phyloP scores from a whole-genome alignment of 2,797 vertebrate species.

The Sardinella longiceps region DNA sequence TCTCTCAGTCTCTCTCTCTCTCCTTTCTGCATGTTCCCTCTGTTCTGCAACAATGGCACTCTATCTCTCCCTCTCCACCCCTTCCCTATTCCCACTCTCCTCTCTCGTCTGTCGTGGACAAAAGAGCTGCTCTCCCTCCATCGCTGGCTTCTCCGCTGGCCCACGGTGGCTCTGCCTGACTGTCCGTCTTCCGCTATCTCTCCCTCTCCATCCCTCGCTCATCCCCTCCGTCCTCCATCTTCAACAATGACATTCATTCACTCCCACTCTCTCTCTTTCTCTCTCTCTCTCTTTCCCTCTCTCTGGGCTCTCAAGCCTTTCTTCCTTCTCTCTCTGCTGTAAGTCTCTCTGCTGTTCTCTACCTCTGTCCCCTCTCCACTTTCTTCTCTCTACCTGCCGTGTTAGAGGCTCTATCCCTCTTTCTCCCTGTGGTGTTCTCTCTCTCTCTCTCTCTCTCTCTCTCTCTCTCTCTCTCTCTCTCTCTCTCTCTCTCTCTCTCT shows the following conservation, averaged over 20 bases:
- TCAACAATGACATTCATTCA: constrained; percentile 18
- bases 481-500: too few species aligned
- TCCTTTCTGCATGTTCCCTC: neutral
- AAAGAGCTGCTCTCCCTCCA: neutral
- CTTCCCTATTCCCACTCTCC: constrained; percentile 36
- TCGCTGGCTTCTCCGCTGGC: neutral
- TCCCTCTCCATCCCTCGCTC: constrained; percentile 30
- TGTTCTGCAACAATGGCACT: neutral
- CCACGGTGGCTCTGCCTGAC: neutral
- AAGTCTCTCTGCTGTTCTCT: constrained; percentile 2
- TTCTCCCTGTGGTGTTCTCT: neutral
- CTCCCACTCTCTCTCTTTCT: neutral
- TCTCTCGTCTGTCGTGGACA: constrained; percentile 46
- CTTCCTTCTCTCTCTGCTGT: constrained; percentile 1
- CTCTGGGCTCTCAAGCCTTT: neutral
- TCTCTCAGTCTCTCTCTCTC: constrained; percentile 35
- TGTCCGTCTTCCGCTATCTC: constrained; percentile 23
- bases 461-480: neutral
- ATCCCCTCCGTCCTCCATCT: neutral
- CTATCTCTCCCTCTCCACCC: constrained; percentile 32
- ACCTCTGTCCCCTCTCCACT: neutral
- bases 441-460: neutral
- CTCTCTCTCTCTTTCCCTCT: neutral
- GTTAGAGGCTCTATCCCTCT: constrained; percentile 8
- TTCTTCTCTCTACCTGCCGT: neutral